Base-by-base conservation (phyloP, 2,113 vertebrate genomes). In the Lepidiolamprologus cunningtoni region DNA sequence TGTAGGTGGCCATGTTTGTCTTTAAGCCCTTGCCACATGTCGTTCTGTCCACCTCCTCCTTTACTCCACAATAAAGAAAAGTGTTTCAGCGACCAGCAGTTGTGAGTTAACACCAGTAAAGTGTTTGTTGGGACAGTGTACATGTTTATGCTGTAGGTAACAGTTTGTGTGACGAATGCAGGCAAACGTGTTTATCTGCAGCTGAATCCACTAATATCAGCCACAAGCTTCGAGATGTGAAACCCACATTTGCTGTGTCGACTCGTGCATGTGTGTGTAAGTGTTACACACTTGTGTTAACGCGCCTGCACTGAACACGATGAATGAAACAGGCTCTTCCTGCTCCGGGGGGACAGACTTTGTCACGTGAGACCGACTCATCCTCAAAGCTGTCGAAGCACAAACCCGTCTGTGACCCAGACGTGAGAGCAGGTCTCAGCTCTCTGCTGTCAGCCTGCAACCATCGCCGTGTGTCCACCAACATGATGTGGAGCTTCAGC, bases 271-370 rank as follows among this genome's bases (percentile, higher is more conserved):
- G 7, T 40, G 71, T 83, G 61, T 78, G 11, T 52, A 31, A 31
- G 4, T 58, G 54, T 47, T 47, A 47, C 45, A 47, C 45, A 47
- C 14, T 47, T 47, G 21, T 40, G 42, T 84, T 37, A 47, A 13
- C 8, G 6, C n/a, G 28, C 21, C 37, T 81, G 55, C 12, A 8
- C 6, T 42, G 21, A 35, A 66, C 52, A 4, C 8, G 3, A 8
- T 19, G 8, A 45, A 6, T 28, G 7, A 84, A 87, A 89, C 90
- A 0, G 87, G 83, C 16, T 82, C 5, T 26, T 66, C 85, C 78
- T 82, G 85, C 45, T 91, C n/a, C 53, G 4, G n/a, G 54, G 53
- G 82, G 14, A 52, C 61, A 52, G 19, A 73, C 33, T 40, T 37
- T n/a, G 10, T 2, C 37, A 28, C 6, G 23, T 45, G 6, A 33